Evolutionary conservation across 2,797 vertebrate genomes (phyloP), one percentile per base, ranked within the genome.

Genomic region (Enteromius anoplus): DNA sequence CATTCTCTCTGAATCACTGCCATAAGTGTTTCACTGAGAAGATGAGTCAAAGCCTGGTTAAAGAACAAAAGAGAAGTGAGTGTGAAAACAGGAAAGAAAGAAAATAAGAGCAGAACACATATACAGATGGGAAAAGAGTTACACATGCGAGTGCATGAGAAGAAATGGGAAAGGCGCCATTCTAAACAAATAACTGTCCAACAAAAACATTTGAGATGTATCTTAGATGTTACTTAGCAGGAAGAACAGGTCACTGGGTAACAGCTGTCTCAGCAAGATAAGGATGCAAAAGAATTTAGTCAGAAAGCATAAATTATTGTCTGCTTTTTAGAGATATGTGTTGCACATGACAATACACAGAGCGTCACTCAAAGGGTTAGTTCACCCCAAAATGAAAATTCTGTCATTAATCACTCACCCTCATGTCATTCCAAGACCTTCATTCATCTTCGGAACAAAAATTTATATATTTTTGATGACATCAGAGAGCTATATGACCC

Each of bases 21-120:
- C 89, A 90, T 85, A 72, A 89, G 87, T 85, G 89, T 90, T 88
- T 87, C 87, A 86, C 86, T 89, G 87, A 85, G 88, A 88, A 88
- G 86, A 86, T 90, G 89, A 90, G 87, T 92, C 88, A 91, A 91
- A 91, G 85, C 86, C 83, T 89, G 89, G 90, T 90, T 92, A 92
- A 93, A 90, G 88, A 89, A 87, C 82, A 78, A 29, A 51, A 37
- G 29, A 72, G 6, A 32, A 53, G 7, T 64, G 19, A 80, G 82
- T 69, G 34, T 49, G 47, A 79, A 71, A 47, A 49, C n/a, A 15
- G 42, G 60, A 62, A 71, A 19, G 23, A 55, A 78, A 26, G 55
- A 53, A 71, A 73, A 80, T 37, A n/a, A 65, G 72, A 47, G 29
- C 32, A 42, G 66, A 42, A 45, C 34, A 19, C 6, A 21, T 49